These are phyloP conservation scores for Erythrocercus mccallii DNA, from an alignment of 2,113 vertebrate species.

Conservation along the genomic window DNA sequence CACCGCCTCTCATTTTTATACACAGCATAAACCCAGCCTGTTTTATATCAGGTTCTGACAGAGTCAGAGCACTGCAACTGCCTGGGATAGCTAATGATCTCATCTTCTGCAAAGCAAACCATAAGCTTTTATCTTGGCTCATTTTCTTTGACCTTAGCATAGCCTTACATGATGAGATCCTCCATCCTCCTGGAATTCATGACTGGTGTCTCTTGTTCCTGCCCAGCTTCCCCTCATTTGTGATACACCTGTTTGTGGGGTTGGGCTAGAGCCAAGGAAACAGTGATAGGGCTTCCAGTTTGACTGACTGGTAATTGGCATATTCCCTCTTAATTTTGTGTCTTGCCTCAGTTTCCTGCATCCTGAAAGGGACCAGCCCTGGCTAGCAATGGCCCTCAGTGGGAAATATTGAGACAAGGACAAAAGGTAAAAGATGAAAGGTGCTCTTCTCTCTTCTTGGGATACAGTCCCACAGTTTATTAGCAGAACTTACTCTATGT, in stretches of 20 bases:
- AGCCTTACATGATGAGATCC: not conserved
- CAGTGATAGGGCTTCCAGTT: not conserved
- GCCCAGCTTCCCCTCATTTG: not conserved
- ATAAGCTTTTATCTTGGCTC: constrained; percentile 16
- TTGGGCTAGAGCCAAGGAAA: not conserved
- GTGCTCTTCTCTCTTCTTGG: too few relatives aligned
- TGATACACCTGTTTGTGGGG: not conserved
- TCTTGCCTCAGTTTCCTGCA: too few relatives aligned
- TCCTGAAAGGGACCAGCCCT: too few relatives aligned
- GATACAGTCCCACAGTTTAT: too few relatives aligned
- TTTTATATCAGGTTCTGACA: constrained; percentile 11
- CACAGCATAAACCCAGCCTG: not conserved
- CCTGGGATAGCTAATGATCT: constrained; percentile 36
- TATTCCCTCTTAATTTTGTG: not conserved
- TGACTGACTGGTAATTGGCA: not conserved
- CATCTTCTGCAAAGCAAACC: constrained; percentile 31
- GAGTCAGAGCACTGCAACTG: not conserved
- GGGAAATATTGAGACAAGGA: too few relatives aligned
- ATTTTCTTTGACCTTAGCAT: not conserved
- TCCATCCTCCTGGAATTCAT: constrained; percentile 34
- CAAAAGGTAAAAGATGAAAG: too few relatives aligned
- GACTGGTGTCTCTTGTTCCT: not conserved
- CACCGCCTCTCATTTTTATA: not conserved
- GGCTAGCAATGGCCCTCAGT: too few relatives aligned
- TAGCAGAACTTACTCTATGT: too few relatives aligned